Evolutionary conservation across 2,888 invertebrate species (phyloP), one percentile per base, ranked within the genome.

Genomic region (Punctoribates punctum): DNA sequence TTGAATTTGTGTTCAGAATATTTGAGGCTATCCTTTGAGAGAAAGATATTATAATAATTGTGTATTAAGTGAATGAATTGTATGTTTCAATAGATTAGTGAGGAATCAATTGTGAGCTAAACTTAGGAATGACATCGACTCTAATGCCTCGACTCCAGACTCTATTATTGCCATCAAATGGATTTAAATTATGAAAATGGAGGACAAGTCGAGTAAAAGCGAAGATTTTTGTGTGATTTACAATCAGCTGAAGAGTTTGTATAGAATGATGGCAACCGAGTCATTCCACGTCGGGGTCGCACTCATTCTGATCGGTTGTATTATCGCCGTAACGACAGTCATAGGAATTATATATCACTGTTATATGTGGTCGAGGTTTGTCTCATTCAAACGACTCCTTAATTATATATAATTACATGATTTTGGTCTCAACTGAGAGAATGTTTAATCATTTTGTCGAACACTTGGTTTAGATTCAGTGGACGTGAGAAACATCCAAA

Each of bases 321-420:
- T 96, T n/a, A 95, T 96, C 78, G 88, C 95, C 54, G 88, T 96
- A 1, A 88, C 94, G 11, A 93, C 93, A 11, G 87, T 91, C 15
- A 90, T 92, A 73, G 96, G 94, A 8, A 94, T 96, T 72, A 89
- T 94, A 74, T 95, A 96, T 83, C 93, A 96, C 78, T 94, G 95
- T 84, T 90, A 94, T 74, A 94, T 94, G 0, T 96, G 95, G 93
- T 92, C 93, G 75, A 91, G 91, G 93, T 93, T 84, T 86, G 85
- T 75, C 5, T 54, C 25, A 15, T 65, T 15, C 3, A n/a, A 27
- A 42, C 27, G 0, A 38, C 1, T 38, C 17, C 27, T 65, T 65
- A 17, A 17, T 65, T 65, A n/a, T 15, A 4, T 48, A 17, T 48
- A 48, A 48, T 48, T 48, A 48, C 13, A 48, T 48, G 34, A 34